Base-by-base conservation (phyloP, 2,888 invertebrate species). In the Mesorhabditis sp. region DNA sequence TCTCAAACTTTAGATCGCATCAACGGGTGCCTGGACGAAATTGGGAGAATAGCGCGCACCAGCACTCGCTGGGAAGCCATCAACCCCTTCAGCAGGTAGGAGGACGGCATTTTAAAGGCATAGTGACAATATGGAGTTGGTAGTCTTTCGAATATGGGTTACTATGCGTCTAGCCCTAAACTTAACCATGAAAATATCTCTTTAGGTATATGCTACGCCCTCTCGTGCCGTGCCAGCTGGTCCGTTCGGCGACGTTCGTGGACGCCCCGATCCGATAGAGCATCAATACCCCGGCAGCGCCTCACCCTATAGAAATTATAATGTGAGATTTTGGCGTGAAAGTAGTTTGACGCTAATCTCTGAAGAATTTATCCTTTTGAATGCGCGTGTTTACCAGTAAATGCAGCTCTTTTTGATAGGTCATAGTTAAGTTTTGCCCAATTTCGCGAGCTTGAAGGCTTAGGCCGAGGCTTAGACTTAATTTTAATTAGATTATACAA, bases 1-100 rank as follows among this genome's bases (percentile, higher is more conserved):
- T 28, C 1, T 50, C n/a, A n/a, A 2, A 50, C n/a, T 13, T 50
- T 79, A 70, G 83, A 84, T 62, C 78, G 83, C 67, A 78, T 84
- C 76, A 83, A 78, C 78, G 75, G 73, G 43, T 80, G 81, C 43
- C 76, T 84, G 76, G 79, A 76, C 76, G 84, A 84, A 72, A 84
- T 84, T 73, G 84, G 84, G 62, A 75, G 83, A 67, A 80, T 79
- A 64, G 77, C 82, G 66, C 79, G 83, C 70, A 78, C 76, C 71
- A 75, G 75, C 72, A 73, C 66, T 66, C 74, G 75, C 45, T 84
- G 82, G 82, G 69, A 72, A 58, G 64, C 75, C 65, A 78, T 83
- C 76, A 71, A 67, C 6, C 83, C 83, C 70, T 84, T 82, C 72
- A 77, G 77, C 70, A 78, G 82, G 77, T 84, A 13, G 6, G 65